Evolutionary conservation across 2,113 vertebrate genomes (phyloP).

Genomic region (Tricholaema leucomelas): DNA sequence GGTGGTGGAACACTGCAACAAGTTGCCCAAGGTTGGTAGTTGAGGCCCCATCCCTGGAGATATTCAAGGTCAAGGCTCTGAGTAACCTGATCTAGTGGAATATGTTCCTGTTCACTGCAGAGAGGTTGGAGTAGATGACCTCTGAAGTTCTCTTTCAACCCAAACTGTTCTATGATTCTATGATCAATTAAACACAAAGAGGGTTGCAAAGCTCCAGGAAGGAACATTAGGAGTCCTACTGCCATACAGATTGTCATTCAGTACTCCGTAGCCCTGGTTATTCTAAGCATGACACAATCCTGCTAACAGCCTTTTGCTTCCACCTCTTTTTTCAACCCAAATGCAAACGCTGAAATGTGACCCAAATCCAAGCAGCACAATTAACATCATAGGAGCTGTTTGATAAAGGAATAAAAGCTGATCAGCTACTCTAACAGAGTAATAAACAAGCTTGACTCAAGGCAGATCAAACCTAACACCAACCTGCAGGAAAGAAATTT

Average conservation of each 20-base stretch:
- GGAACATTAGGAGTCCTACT: neutral
- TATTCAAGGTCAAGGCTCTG: too few species aligned
- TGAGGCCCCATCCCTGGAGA: too few species aligned
- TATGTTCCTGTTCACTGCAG: too few species aligned
- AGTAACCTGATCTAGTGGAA: too few species aligned
- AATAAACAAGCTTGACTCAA: slow-evolving; percentile 59
- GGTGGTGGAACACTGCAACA: too few species aligned
- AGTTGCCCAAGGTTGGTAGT: too few species aligned
- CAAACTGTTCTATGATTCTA: too few species aligned
- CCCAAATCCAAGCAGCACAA: slow-evolving; percentile 56
- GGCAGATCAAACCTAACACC: slow-evolving; percentile 52
- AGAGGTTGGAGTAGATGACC: too few species aligned
- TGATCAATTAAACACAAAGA: neutral
- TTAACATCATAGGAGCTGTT: slow-evolving; percentile 58
- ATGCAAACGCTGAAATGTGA: slow-evolving; percentile 30
- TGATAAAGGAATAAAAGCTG: slow-evolving; percentile 50
- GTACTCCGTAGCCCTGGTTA: neutral
- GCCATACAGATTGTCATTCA: neutral
- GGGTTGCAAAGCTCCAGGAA: neutral
- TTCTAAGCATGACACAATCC: neutral
- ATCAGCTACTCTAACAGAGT: slow-evolving; percentile 17
- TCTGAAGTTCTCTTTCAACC: too few species aligned
- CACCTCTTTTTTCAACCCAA: slow-evolving; percentile 29
- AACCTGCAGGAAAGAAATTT: slow-evolving; percentile 28
- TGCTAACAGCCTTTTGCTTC: neutral